Conservation (phyloP, 2,113 vertebrate species). For the Girardinichthys multiradiatus region DNA sequence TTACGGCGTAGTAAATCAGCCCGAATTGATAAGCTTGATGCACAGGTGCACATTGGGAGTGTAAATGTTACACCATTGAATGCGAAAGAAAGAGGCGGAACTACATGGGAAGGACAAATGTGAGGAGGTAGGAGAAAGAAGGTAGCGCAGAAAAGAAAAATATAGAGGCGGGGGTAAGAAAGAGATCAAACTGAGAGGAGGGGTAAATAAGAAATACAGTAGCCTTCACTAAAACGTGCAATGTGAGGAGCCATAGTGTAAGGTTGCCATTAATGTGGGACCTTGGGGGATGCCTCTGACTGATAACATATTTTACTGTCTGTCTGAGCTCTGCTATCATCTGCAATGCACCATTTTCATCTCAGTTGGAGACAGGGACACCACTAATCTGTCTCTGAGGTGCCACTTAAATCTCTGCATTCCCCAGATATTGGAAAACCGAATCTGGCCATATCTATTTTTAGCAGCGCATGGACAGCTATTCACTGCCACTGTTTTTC, state of each 20-base stretch:
- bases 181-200: background rate
- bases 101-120: background rate
- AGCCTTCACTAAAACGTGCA: conserved; percentile 47
- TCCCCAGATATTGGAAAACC: conserved; percentile 34
- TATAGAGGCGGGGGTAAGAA: background rate
- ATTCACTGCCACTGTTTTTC: no score
- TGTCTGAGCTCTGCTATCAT: conserved; percentile 55
- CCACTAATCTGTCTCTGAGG: conserved; percentile 54
- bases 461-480: background rate
- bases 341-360: conserved; percentile 39
- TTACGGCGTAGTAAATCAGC: conserved; percentile 59
- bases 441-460: conserved; percentile 24
- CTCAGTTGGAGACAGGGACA: conserved; percentile 55
- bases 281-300: conserved; percentile 53
- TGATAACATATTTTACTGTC: conserved; percentile 63
- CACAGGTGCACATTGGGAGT: conserved; percentile 14
- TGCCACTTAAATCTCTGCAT: conserved; percentile 44
- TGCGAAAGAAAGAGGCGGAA: conserved; percentile 30
- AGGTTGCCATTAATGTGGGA: conserved; percentile 47
- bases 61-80: conserved; percentile 36
- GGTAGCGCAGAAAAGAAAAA: background rate
- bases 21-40: conserved; percentile 46
- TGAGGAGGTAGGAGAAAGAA: background rate
- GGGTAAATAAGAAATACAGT: conserved; percentile 20
- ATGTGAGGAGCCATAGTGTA: conserved; percentile 43